Base-by-base conservation (phyloP, 2,888 invertebrate species). In the Horisme vitalbata region DNA sequence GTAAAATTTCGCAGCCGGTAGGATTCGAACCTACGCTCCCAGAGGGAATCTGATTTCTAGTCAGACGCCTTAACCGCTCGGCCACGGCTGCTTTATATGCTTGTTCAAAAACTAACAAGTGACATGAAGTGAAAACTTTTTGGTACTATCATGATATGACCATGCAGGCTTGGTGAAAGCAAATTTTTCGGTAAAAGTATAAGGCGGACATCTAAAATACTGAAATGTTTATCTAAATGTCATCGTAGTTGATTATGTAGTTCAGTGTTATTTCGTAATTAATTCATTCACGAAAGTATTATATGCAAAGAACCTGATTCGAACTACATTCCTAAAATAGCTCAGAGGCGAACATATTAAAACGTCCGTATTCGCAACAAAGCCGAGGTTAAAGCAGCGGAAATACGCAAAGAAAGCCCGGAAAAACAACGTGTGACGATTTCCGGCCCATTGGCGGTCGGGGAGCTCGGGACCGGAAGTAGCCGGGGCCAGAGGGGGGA, bases 21-120 rank as follows among this genome's bases (percentile, higher is more conserved):
- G 94, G 94, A 94, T 93, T 94, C 94, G 94, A 94, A 94, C 94
- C 94, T 94, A 94, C 94, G 94, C 94, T 94, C 94, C 94, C 94
- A 94, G 93, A 94, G 94, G 94, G 94, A 94, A 94, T 94, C 93
- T 94, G 94, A 94, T 94, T 94, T 94, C 94, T 93, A 94, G 94
- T 94, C 94, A 94, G 94, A 94, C 94, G 94, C 94, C 94, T 94
- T 94, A 94, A 94, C 94, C 94, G 93, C 94, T 94, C 94, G 94
- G 94, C 94, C 94, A 94, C 93, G 93, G 93, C 94, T 93, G 93
- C 93, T 47, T 24, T 5, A 9, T 9, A 10, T 11, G 2, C 2
- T 11, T 1, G n/a, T 26, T 26, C 0, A 11, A 26, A 4, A 13
- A 28, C 6, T 10, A 4, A 7, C 27, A n/a, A n/a, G n/a, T n/a